Conservation (phyloP, 2,888 invertebrate species). For the Myopa tessellatipennis region DNA sequence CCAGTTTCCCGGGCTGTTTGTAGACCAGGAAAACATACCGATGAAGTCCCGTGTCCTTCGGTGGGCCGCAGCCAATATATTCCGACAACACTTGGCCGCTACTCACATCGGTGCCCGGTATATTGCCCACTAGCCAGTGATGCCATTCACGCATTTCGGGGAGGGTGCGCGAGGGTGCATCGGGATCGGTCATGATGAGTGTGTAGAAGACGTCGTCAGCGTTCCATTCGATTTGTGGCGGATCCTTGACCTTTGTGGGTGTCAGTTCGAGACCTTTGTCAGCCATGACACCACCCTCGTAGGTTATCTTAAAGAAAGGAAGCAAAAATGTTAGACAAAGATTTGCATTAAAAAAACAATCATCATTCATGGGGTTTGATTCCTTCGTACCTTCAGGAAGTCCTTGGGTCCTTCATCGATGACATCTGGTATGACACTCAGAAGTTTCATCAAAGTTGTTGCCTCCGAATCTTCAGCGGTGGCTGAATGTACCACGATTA, state of each 20-base stretch:
- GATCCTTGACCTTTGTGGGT: slow-evolving; percentile 72
- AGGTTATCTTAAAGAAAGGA: slow-evolving; percentile 54
- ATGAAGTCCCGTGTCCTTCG: slow-evolving; percentile 80
- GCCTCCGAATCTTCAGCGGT: slow-evolving; percentile 57
- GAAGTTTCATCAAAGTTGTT: slow-evolving; percentile 60
- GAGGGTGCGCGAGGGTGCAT: slow-evolving; percentile 86
- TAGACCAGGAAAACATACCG: slow-evolving; percentile 84
- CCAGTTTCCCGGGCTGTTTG: slow-evolving; percentile 72
- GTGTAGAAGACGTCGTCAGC: slow-evolving; percentile 53
- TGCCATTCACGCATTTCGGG: slow-evolving; percentile 88
- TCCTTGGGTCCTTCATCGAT: slow-evolving; percentile 61
- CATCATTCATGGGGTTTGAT: neutral
- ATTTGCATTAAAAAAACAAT: neutral
- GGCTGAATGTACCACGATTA: slow-evolving; percentile 34
- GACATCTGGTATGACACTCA: slow-evolving; percentile 64
- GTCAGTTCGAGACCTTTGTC: slow-evolving; percentile 78
- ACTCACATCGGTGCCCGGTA: slow-evolving; percentile 77
- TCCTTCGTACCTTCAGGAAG: slow-evolving; percentile 58
- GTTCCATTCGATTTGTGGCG: slow-evolving; percentile 58
- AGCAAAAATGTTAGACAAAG: neutral
- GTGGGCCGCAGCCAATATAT: slow-evolving; percentile 89
- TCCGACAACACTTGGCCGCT: slow-evolving; percentile 81
- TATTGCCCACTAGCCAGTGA: slow-evolving; percentile 91
- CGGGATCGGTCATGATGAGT: slow-evolving; percentile 75
- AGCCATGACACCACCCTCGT: slow-evolving; percentile 68